These are phyloP conservation scores for Strongylocentrotus purpuratus DNA, from an alignment of 35 echinoderm and acorn worm species.

Conservation along the genomic window DNA sequence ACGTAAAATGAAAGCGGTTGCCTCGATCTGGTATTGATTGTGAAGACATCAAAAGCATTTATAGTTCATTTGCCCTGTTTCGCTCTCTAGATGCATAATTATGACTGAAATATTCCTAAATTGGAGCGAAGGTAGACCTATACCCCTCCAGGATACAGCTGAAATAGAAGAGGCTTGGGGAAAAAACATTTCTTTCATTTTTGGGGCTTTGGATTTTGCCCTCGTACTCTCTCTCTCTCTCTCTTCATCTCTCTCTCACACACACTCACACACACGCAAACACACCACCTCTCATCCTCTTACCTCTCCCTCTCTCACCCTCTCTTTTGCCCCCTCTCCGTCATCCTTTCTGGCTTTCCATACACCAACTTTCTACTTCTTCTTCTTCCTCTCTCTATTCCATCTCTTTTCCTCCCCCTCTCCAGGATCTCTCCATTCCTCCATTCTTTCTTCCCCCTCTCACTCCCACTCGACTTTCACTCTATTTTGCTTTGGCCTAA, in stretches of 20 bases:
- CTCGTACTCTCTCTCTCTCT: not conserved
- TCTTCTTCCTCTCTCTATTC: no score
- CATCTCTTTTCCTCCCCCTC: no score
- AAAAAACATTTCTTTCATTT: not conserved
- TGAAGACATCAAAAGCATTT: constrained; percentile 10
- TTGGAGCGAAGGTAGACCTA: not conserved
- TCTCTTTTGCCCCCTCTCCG: not conserved
- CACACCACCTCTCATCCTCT: not conserved
- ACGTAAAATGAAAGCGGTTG: not conserved
- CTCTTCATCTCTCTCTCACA: not conserved
- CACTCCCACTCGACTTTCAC: no score
- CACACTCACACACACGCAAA: no score
- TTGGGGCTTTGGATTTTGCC: not conserved
- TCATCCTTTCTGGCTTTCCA: no score
- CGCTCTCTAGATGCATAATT: constrained; percentile 2
- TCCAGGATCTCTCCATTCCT: no score
- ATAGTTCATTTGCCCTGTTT: not conserved
- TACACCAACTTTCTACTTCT: no score
- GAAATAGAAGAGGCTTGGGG: not conserved
- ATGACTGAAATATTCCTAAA: not conserved
- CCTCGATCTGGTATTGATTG: not conserved
- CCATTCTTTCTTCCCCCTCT: no score
- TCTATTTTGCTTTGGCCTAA: no score
- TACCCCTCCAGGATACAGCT: not conserved
- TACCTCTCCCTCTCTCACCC: not conserved